These are phyloP conservation scores for Lagodon rhomboides DNA, from an alignment of 2,797 vertebrate genomes.

Conservation along the genomic window DNA sequence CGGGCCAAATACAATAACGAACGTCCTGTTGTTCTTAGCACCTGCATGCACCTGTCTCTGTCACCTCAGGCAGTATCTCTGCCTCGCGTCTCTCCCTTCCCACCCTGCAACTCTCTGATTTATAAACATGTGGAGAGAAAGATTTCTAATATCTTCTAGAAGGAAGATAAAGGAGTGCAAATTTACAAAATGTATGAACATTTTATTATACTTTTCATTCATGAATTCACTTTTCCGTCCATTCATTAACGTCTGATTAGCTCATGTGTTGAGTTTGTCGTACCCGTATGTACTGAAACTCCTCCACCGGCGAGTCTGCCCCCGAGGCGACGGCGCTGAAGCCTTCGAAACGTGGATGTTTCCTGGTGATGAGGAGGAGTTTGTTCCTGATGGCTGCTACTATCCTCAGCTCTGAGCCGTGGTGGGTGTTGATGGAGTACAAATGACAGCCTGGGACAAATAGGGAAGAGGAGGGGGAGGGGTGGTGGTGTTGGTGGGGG, in stretches of 20 bases:
- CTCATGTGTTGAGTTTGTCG: not conserved
- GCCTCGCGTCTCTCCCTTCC: not conserved
- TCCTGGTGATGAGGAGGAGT: slow-evolving; percentile 96
- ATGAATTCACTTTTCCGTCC: not conserved
- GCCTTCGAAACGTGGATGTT: slow-evolving; percentile 82
- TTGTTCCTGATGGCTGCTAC: slow-evolving; percentile 97
- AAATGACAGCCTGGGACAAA: slow-evolving; percentile 93
- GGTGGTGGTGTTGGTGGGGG: not conserved
- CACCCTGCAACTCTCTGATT: no score
- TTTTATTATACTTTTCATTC: not conserved
- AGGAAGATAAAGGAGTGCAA: no score
- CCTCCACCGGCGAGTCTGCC: slow-evolving; percentile 92
- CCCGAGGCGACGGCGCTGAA: slow-evolving; percentile 75
- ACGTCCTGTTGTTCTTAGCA: not conserved
- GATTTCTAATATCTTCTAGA: not conserved
- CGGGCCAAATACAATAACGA: not conserved
- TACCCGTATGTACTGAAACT: slow-evolving; percentile 98
- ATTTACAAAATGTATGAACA: not conserved
- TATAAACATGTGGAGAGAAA: not conserved
- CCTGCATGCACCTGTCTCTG: not conserved
- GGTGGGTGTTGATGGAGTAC: slow-evolving; percentile 98
- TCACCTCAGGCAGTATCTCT: not conserved
- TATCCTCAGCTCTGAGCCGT: slow-evolving; percentile 92
- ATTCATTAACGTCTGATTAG: not conserved
- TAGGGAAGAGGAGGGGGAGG: not conserved